Evolutionary conservation across 2,113 vertebrate species (phyloP).

Genomic region (Lepus timidus): DNA sequence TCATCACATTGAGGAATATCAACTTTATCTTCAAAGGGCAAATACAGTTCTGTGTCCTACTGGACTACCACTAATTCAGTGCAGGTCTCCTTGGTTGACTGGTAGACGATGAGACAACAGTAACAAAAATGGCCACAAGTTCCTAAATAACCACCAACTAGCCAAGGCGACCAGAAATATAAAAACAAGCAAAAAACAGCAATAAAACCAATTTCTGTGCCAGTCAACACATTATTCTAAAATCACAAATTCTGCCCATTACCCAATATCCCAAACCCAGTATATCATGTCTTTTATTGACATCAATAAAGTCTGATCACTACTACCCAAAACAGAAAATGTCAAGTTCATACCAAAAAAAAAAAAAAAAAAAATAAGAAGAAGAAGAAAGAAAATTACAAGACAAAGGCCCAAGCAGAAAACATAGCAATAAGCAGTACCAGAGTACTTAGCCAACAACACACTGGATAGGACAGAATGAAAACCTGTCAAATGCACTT

Average conservation of each 20-base stretch:
- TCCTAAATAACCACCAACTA: background rate
- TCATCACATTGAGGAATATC: background rate
- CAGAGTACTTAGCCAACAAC: constrained; percentile 34
- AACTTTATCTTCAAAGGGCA: background rate
- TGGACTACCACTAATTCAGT: constrained; percentile 29
- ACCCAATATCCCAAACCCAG: background rate
- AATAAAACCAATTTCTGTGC: constrained; percentile 27
- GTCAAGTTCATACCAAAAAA: constrained; percentile 13
- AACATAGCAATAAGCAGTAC: background rate
- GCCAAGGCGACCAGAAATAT: background rate
- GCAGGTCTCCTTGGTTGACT: constrained; percentile 12
- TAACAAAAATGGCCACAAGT: constrained; percentile 2
- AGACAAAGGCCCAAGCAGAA: background rate
- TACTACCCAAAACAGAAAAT: constrained; percentile 26
- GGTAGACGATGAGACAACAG: background rate
- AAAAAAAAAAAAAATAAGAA: constrained; percentile 20
- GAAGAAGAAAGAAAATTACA: background rate
- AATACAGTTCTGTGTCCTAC: background rate
- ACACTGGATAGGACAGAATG: background rate
- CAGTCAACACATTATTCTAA: background rate
- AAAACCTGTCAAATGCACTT: background rate
- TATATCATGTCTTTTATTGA: background rate
- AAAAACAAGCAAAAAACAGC: constrained; percentile 1
- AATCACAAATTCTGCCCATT: background rate
- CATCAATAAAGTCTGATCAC: constrained; percentile 27